These are phyloP conservation scores for Amiota minor DNA, from an alignment of 2,888 invertebrate species.

Conservation along the genomic window DNA sequence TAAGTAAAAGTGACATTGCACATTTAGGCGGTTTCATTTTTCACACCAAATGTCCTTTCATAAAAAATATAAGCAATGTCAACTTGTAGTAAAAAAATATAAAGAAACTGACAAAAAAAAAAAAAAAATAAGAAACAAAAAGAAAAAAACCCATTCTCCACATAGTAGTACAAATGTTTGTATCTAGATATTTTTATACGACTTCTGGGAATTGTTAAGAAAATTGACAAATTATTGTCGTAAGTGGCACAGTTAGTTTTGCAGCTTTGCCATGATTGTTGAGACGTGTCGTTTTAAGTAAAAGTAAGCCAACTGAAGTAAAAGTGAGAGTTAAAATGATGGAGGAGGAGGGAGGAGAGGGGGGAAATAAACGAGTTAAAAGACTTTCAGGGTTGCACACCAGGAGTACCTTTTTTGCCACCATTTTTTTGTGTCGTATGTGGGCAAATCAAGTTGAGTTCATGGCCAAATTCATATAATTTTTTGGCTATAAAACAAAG, in stretches of 20 bases:
- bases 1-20: slow-evolving; percentile 32
- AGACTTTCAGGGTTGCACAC: too few relatives aligned
- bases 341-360: too few relatives aligned
- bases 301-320: too few relatives aligned
- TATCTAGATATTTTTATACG: slow-evolving; percentile 52
- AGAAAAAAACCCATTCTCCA: not conserved
- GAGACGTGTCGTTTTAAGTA: not conserved
- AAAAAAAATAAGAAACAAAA: not conserved
- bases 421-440: not conserved
- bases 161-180: too few relatives aligned
- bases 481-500: too few relatives aligned
- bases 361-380: too few relatives aligned
- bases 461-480: not conserved
- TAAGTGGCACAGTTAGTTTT: slow-evolving; percentile 62
- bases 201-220: slow-evolving; percentile 61
- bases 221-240: slow-evolving; percentile 64
- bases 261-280: slow-evolving; percentile 10
- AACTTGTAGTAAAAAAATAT: slow-evolving; percentile 9
- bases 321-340: too few relatives aligned
- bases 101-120: not conserved
- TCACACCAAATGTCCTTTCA: slow-evolving; percentile 50
- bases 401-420: not conserved
- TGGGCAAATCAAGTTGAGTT: not conserved
- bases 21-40: slow-evolving; percentile 56
- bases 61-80: slow-evolving; percentile 36